phyloP scores from a whole-genome alignment of 2,797 vertebrate species.

The Pempheris klunzingeri region DNA sequence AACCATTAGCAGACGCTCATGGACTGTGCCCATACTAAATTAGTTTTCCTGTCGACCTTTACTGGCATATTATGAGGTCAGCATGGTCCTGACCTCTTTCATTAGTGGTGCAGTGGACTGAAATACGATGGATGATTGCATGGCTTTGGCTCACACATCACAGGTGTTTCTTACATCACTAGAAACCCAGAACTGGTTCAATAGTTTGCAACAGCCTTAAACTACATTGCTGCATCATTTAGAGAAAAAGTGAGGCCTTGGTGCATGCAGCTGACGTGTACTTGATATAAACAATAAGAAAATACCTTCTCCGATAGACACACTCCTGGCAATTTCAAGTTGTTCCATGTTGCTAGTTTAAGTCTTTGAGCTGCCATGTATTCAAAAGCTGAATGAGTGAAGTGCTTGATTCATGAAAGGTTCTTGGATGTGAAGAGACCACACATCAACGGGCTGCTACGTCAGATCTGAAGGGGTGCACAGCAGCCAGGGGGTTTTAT shows the following conservation, averaged over 20 bases:
- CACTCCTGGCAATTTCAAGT: background rate
- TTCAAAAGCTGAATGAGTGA: conserved; percentile 11
- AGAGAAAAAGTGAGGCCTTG: background rate
- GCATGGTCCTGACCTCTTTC: conserved; percentile 25
- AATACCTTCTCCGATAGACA: background rate
- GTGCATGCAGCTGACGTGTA: background rate
- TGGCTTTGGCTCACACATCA: background rate
- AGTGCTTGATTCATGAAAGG: conserved; percentile 22
- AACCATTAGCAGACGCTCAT: background rate
- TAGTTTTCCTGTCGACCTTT: conserved; percentile 9
- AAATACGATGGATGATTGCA: background rate
- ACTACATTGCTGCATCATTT: background rate
- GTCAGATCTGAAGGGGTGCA: conserved; percentile 4
- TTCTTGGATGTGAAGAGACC: conserved; percentile 3
- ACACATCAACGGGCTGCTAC: conserved; percentile 26
- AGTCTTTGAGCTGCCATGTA: background rate
- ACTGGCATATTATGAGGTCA: background rate
- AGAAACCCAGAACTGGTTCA: background rate
- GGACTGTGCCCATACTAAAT: background rate
- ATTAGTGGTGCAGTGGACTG: conserved; percentile 4
- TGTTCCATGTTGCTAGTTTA: conserved; percentile 5
- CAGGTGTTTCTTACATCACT: background rate
- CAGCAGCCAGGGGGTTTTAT: conserved; percentile 19
- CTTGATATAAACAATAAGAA: background rate
- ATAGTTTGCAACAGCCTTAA: background rate